Evolutionary conservation across 2,113 vertebrate species (phyloP), one percentile per base, ranked within the genome.

Genomic region (Chlamydotis undulata): DNA sequence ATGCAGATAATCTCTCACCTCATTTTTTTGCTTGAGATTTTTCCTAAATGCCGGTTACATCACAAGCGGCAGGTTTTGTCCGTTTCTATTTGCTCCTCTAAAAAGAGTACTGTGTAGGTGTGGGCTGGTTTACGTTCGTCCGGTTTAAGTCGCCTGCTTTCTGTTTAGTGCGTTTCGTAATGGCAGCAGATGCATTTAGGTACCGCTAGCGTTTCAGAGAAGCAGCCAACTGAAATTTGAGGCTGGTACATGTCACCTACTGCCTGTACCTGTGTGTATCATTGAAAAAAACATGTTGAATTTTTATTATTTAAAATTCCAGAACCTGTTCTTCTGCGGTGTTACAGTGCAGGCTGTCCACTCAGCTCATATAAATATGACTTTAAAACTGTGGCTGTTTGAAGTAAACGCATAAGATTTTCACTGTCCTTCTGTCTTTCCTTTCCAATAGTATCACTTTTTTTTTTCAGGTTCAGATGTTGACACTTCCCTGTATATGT

Each of bases 371-470:
- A 57, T 28, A 77, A 90, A 28, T 4, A 29, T 1, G 9, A 7
- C 18, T 87, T 60, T 68, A 39, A 87, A 81, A 9, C 18, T 14
- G n/a, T 68, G 41, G 15, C 25, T 14, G 2, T 35, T 74, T 10
- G 7, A 67, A 41, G 13, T 41, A 70, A 81, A n/a, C 0, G 0
- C n/a, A 6, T 52, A 47, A 43, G 6, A 35, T 56, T 83, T 67
- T 37, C 64, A 18, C 11, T 52, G 22, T 33, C n/a, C 43, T 76
- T 12, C 22, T 82, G 52, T 52, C 37, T 83, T 83, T 47, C 52
- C n/a, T 89, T 52, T 91, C 73, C 33, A 9, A 57, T 22, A 28
- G 19, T 6, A 37, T 16, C 11, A 10, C 12, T 35, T 78, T 14
- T 12, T 56, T 43, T 55, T 68, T 14, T 6, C 29, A 33, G 26